These are phyloP conservation scores for Mylabris sibirica DNA, from an alignment of 2,888 invertebrate species.

Conservation along the genomic window DNA sequence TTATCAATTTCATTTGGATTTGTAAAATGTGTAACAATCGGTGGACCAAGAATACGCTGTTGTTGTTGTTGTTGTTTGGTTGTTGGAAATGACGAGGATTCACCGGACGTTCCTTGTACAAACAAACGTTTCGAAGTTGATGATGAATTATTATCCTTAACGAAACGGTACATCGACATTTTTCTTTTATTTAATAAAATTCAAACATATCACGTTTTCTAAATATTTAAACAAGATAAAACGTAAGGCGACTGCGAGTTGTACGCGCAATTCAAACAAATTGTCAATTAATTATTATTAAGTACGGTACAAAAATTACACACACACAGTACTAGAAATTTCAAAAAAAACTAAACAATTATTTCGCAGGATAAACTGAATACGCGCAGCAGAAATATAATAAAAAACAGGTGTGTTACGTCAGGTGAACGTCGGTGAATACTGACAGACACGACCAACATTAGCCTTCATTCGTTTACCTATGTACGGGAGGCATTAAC, in stretches of 20 bases:
- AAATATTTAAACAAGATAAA: conserved; percentile 15
- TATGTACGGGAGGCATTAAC: conserved; percentile 34
- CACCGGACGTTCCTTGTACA: conserved; percentile 71
- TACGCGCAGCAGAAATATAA: conserved; percentile 34
- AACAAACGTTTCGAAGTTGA: conserved; percentile 72
- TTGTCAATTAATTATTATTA: not conserved
- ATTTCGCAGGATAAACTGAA: conserved; percentile 27
- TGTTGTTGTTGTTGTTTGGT: conserved; percentile 11
- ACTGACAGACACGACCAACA: conserved; percentile 48
- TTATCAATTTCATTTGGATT: conserved; percentile 60
- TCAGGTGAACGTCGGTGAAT: conserved; percentile 57
- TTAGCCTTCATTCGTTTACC: conserved; percentile 47
- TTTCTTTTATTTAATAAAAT: conserved; percentile 19
- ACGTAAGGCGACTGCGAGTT: too few species aligned
- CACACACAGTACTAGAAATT: not conserved
- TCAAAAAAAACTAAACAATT: not conserved
- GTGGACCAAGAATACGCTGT: conserved; percentile 47
- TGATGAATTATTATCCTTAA: conserved; percentile 67
- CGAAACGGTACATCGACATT: conserved; percentile 77
- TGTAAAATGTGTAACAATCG: conserved; percentile 56
- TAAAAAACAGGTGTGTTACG: conserved; percentile 53
- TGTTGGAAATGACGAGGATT: conserved; percentile 23
- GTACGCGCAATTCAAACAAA: not conserved
- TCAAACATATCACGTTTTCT: not conserved
- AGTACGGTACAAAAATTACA: not conserved